A percentile compares a stretch with the other conserved stretches of the same genome.
Conservation (phyloP, 2,113 vertebrate species). For the Lethenteron reissneri region DNA sequence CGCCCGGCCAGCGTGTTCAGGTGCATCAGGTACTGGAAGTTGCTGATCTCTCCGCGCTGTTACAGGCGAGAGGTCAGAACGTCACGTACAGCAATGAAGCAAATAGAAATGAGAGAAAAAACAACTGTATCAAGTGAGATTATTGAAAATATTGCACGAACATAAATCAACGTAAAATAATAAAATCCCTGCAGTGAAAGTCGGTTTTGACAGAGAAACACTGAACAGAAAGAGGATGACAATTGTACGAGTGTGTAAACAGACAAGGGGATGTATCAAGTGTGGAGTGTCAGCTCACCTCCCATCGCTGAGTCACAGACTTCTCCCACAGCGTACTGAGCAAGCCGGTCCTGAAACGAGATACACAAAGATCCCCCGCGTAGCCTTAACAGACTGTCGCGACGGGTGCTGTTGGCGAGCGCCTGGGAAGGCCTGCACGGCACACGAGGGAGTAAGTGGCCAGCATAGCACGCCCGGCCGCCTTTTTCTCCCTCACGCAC, state of each 20-base stretch:
- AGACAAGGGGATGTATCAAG: too few species aligned
- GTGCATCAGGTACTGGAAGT: conserved; percentile 98
- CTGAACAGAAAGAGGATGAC: background rate
- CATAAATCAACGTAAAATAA: conserved; percentile 10
- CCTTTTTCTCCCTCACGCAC: too few species aligned
- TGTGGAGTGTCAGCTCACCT: conserved; percentile 29
- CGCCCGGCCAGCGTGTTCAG: conserved; percentile 84
- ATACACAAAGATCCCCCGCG: background rate
- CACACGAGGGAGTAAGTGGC: too few species aligned
- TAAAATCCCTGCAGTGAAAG: background rate
- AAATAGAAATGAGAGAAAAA: conserved; percentile 14
- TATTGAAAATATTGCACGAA: conserved; percentile 10
- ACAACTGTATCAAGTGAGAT: background rate
- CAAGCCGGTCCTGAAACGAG: conserved; percentile 43
- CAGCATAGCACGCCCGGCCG: too few species aligned
- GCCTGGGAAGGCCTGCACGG: too few species aligned
- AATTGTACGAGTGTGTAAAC: background rate
- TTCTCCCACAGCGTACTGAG: conserved; percentile 89
- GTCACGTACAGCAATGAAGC: too few species aligned
- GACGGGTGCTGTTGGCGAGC: too few species aligned
- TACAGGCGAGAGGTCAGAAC: background rate
- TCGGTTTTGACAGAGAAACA: background rate
- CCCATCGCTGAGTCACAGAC: conserved; percentile 95
- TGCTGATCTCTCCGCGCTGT: conserved; percentile 94
- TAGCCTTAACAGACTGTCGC: too few species aligned